A percentile compares a stretch with the other conserved stretches of the same genome.
These are phyloP conservation scores for Fulica atra DNA, from an alignment of 2,113 vertebrate genomes.

Conservation along the genomic window DNA sequence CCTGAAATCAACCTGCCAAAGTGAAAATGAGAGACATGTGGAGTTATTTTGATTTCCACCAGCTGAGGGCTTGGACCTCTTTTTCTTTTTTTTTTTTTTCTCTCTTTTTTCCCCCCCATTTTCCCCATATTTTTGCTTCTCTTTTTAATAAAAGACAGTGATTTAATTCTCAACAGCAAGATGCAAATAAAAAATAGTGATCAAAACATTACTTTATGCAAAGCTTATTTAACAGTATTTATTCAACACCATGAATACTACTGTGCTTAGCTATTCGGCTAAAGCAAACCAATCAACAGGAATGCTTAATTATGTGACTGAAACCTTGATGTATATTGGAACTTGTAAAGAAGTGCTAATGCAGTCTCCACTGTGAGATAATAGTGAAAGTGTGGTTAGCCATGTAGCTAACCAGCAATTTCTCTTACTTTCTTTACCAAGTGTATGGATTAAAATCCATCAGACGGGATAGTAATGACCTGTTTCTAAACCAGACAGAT, in stretches of 20 bases:
- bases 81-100: no score
- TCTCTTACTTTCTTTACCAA: background rate
- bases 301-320: conserved; percentile 1
- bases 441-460: background rate
- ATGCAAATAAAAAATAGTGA: background rate
- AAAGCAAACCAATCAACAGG: background rate
- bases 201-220: background rate
- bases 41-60: background rate
- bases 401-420: background rate
- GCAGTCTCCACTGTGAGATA: conserved; percentile 4
- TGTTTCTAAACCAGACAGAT: conserved; percentile 1
- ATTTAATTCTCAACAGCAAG: background rate
- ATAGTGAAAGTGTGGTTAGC: conserved; percentile 40
- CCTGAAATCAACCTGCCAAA: background rate
- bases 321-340: conserved; percentile 16
- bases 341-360: conserved; percentile 12
- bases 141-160: background rate
- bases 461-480: background rate
- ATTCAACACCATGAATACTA: background rate
- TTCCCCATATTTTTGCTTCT: fast-evolving
- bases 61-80: background rate
- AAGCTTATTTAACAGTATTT: background rate
- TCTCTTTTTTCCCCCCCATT: fast-evolving
- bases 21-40: background rate
- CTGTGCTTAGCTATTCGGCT: background rate